These are phyloP conservation scores for Meloidogyne hapla DNA, from an alignment of 1,140 invertebrate genomes.

Conservation along the genomic window DNA sequence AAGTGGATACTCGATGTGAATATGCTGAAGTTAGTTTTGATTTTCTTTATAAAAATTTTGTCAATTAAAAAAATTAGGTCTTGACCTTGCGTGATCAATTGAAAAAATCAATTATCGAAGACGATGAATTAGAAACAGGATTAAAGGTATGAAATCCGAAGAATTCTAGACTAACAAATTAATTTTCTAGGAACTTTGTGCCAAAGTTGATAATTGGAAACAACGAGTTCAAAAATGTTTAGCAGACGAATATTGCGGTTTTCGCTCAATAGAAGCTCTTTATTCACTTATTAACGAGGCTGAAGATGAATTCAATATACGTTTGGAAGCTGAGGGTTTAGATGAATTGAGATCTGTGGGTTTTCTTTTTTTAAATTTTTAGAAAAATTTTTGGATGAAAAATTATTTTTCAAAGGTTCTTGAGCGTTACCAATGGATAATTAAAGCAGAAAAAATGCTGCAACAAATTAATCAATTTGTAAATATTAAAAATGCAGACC, in stretches of 20 bases:
- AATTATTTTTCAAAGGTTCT: constrained; percentile 14
- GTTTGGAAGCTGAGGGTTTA: constrained; percentile 13
- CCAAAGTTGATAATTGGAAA: constrained; percentile 32
- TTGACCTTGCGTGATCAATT: constrained; percentile 34
- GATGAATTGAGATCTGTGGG: constrained; percentile 12
- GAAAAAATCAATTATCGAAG: constrained; percentile 26
- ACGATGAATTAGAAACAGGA: constrained; percentile 34
- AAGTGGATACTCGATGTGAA: constrained; percentile 42
- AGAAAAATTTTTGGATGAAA: too few relatives aligned
- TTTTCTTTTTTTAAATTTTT: neutral
- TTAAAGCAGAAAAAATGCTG: constrained; percentile 22
- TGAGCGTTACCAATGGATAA: constrained; percentile 32
- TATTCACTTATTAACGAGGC: constrained; percentile 25
- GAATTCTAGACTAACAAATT: constrained; percentile 4
- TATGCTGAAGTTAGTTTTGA: constrained; percentile 28
- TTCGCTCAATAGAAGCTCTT: constrained; percentile 14
- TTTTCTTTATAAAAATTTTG: neutral
- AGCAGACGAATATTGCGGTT: constrained; percentile 2
- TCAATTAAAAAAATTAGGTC: neutral
- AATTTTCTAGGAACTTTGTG: constrained; percentile 30
- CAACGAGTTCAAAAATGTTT: neutral
- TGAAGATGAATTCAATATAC: constrained; percentile 24
- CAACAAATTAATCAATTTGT: constrained; percentile 1
- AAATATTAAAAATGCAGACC: neutral
- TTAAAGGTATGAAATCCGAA: constrained; percentile 8